These are phyloP conservation scores for Agrochola circellaris DNA, from an alignment of 2,888 invertebrate genomes.

Conservation along the genomic window DNA sequence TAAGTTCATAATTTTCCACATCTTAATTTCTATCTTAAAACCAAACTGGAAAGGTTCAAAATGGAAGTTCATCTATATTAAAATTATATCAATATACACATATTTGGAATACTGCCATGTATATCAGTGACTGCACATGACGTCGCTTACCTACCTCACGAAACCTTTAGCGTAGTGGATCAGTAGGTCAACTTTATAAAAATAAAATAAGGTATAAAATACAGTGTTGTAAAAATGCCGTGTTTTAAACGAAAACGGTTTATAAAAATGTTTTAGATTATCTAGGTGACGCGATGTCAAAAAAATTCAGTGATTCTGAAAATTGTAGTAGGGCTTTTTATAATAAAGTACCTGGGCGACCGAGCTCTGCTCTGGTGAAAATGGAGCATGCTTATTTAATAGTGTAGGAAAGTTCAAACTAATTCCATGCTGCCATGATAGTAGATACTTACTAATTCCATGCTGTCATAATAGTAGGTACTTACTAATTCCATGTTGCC, in stretches of 20 bases:
- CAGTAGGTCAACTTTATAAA: conserved; percentile 40
- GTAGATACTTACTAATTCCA: too few species aligned
- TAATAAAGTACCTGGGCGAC: too few species aligned
- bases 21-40: conserved; percentile 9
- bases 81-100: conserved; percentile 17
- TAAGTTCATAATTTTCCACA: not conserved
- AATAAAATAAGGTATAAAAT: not conserved
- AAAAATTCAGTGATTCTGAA: not conserved
- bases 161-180: not conserved
- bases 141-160: conserved; percentile 40
- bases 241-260: not conserved
- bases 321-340: too few species aligned
- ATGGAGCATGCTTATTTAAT: too few species aligned
- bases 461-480: too few species aligned
- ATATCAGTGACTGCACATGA: conserved; percentile 47
- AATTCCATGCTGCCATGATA: too few species aligned
- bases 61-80: not conserved
- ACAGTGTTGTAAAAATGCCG: not conserved
- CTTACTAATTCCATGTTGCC: too few species aligned
- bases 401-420: too few species aligned
- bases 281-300: not conserved
- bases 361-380: too few species aligned
- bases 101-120: conserved; percentile 54
- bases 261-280: not conserved
- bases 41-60: not conserved